Percentiles rank a stretch among this genome's conserved stretches.
These are phyloP conservation scores for Copidosoma floridanum DNA, from an alignment of 1,140 invertebrate species.

Conservation along the genomic window DNA sequence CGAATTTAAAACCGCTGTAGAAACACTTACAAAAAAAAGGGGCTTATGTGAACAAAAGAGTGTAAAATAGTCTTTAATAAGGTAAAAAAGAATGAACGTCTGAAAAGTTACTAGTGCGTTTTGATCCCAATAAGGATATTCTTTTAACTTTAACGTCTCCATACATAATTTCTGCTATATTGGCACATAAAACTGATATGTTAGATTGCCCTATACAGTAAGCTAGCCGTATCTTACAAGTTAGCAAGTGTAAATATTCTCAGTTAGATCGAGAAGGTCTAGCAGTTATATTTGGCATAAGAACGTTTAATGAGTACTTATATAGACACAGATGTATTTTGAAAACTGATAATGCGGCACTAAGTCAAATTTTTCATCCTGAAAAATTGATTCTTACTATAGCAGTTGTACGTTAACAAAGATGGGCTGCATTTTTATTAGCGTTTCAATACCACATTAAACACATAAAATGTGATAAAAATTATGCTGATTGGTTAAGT, in stretches of 20 bases:
- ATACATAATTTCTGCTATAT: not conserved
- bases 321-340: not conserved
- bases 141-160: no score
- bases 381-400: slow-evolving; percentile 4
- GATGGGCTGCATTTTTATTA: not conserved
- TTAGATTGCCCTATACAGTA: not conserved
- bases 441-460: not conserved
- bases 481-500: no score
- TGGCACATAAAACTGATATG: slow-evolving; percentile 7
- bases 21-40: no score
- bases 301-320: not conserved
- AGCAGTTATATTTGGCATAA: not conserved
- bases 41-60: no score
- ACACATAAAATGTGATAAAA: no score
- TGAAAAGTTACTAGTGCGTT: no score
- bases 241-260: not conserved
- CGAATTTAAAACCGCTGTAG: no score
- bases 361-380: not conserved
- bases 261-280: slow-evolving; percentile 5
- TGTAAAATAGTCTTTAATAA: no score
- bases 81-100: no score
- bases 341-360: not conserved
- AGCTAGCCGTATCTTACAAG: not conserved
- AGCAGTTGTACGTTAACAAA: not conserved
- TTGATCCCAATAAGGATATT: no score